Conservation (phyloP, 2,797 vertebrate species). For the Sebastes steindachneri region DNA sequence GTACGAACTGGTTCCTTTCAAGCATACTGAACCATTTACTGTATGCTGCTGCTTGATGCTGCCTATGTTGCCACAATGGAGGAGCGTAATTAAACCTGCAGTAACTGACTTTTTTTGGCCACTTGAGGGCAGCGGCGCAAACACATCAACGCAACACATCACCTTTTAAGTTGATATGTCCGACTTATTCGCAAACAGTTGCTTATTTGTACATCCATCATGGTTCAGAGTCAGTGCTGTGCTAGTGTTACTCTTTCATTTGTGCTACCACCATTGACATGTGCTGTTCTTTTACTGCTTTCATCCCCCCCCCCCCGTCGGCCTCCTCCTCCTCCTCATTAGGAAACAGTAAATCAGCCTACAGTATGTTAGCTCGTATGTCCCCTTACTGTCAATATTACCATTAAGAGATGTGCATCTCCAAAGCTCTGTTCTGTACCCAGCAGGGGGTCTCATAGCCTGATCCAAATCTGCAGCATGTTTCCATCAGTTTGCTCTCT, state of each 20-base stretch:
- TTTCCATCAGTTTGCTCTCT: neutral
- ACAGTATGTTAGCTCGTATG: neutral
- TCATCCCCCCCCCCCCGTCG: neutral
- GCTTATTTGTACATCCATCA: neutral
- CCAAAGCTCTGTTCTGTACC: neutral
- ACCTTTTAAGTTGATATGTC: neutral
- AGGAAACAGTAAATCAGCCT: neutral
- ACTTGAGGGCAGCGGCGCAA: neutral
- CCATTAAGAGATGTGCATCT: neutral
- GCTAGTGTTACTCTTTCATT: neutral
- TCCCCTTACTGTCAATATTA: neutral
- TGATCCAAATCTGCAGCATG: conserved; percentile 3
- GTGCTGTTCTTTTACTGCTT: neutral
- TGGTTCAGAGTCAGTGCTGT: neutral
- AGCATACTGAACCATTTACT: neutral
- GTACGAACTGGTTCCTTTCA: neutral
- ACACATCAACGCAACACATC: neutral
- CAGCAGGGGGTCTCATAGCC: neutral
- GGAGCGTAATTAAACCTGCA: neutral
- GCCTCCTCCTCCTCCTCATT: neutral
- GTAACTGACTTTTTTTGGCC: neutral
- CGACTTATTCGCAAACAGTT: neutral
- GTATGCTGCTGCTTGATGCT: neutral
- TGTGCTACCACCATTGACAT: neutral
- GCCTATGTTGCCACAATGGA: neutral